Evolutionary conservation across 2,113 vertebrate genomes (phyloP).

Genomic region (Isichthys henryi): DNA sequence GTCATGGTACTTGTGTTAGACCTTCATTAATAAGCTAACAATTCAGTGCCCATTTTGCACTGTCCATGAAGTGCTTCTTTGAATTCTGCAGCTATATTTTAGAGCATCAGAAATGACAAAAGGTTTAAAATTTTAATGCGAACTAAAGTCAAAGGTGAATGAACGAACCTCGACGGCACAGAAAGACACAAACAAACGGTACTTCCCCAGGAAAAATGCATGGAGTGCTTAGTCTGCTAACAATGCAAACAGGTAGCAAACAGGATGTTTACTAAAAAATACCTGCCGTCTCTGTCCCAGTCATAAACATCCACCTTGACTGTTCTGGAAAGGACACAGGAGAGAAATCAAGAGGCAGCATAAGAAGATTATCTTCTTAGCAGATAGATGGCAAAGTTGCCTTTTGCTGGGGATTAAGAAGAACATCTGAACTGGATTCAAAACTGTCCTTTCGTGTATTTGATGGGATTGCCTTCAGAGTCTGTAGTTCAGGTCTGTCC

Average conservation of each 20-base stretch:
- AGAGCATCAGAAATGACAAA: not conserved
- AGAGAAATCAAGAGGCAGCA: conserved; percentile 49
- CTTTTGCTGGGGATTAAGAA: not conserved
- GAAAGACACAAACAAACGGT: not conserved
- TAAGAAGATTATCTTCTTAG: conserved; percentile 26
- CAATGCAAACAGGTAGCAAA: not conserved
- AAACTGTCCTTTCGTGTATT: not conserved
- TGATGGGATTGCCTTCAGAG: not conserved
- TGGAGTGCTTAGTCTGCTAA: not conserved
- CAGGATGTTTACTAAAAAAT: conserved; percentile 16
- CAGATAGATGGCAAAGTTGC: not conserved
- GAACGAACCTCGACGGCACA: not conserved
- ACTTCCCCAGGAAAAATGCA: not conserved
- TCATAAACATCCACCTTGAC: conserved; percentile 76
- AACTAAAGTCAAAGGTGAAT: not conserved
- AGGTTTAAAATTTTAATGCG: not conserved
- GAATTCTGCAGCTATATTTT: not conserved
- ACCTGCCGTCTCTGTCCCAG: conserved; percentile 78
- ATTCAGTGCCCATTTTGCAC: not conserved
- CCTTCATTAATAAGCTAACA: not conserved
- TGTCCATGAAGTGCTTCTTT: not conserved
- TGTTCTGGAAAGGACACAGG: conserved; percentile 46
- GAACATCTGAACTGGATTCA: not conserved
- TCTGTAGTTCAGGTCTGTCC: too few species aligned
- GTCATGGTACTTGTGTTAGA: not conserved